Evolutionary conservation across 2,797 vertebrate species (phyloP), one percentile per base, ranked within the genome.

Genomic region (Liparis tanakae): DNA sequence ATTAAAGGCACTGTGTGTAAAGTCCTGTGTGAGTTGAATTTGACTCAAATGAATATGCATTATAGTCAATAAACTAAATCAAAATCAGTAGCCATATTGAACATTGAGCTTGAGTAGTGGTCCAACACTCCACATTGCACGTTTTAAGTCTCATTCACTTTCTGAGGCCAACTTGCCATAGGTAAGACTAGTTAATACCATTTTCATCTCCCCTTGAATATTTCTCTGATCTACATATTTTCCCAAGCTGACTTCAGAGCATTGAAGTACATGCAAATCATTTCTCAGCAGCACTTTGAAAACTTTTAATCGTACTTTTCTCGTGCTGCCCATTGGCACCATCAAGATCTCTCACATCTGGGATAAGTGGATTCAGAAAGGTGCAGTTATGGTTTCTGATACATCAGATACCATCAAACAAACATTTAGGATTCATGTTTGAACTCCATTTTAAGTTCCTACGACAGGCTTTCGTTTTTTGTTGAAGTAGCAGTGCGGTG

Each of bases 191-290:
- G 56, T 70, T 79, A 56, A 77, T 80, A 53, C 43, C 57, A 20
- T 82, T 72, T 78, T 67, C 66, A 81, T 76, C 59, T 67, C 17
- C 25, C 17, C 67, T 72, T 57, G 37, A 74, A 77, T 61, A 54
- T 76, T 68, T 77, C 64, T 74, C 43, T 58, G 37, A 76, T 70
- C 34, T 33, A 39, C 50, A 74, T 80, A 55, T 63, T 79, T 50
- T 78, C 76, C 58, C 20, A 30, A 34, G 39, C 18, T 33, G 61
- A 73, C 72, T 43, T 82, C 18, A 65, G 25, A 79, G 63, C 68
- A 53, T 30, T 65, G 54, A 71, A 80, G 22, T 51, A n/a, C 22
- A 51, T 12, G n/a, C 10, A 77, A 57, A 60, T 69, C 33, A 81
- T 85, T 80, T 62, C 53, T 15, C 39, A 34, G 71, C 55, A 53